Percentiles rank a stretch among this genome's conserved stretches.
phyloP scores from a whole-genome alignment of 2,797 vertebrate species.

The Trachops cirrhosus region DNA sequence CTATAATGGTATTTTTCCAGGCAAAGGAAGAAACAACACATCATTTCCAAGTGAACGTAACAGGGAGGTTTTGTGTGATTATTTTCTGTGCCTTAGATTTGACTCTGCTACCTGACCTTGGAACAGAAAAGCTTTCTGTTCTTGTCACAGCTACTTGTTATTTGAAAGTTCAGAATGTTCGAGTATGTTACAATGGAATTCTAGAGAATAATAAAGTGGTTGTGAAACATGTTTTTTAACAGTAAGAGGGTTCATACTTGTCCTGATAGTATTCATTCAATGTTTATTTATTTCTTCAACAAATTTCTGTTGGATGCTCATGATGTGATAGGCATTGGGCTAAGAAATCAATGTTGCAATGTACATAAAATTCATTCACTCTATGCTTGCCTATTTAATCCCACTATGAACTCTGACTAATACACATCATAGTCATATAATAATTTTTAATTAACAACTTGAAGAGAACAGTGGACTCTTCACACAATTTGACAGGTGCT shows the following conservation, averaged over 20 bases:
- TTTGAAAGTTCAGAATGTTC: neutral
- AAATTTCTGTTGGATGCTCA: neutral
- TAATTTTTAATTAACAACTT: constrained; percentile 23
- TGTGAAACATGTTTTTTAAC: neutral
- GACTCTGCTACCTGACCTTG: neutral
- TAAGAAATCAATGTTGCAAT: neutral
- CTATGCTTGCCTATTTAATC: neutral
- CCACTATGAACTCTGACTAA: neutral
- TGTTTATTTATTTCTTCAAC: neutral
- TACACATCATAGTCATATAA: neutral
- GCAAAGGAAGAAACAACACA: neutral
- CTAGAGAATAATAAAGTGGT: neutral
- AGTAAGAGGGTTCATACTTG: neutral
- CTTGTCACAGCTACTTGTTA: neutral
- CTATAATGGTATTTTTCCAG: neutral
- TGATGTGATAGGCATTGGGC: neutral
- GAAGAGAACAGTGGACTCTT: neutral
- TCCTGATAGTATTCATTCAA: neutral
- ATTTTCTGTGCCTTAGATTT: neutral
- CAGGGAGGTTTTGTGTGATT: neutral
- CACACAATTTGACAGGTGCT: constrained; percentile 32
- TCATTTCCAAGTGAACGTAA: neutral
- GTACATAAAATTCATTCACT: neutral
- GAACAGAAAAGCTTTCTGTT: neutral
- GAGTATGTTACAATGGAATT: neutral